A percentile compares a stretch with the other conserved stretches of the same genome.
phyloP scores from a whole-genome alignment of 2,888 invertebrate species.

The Amiota mariae region DNA sequence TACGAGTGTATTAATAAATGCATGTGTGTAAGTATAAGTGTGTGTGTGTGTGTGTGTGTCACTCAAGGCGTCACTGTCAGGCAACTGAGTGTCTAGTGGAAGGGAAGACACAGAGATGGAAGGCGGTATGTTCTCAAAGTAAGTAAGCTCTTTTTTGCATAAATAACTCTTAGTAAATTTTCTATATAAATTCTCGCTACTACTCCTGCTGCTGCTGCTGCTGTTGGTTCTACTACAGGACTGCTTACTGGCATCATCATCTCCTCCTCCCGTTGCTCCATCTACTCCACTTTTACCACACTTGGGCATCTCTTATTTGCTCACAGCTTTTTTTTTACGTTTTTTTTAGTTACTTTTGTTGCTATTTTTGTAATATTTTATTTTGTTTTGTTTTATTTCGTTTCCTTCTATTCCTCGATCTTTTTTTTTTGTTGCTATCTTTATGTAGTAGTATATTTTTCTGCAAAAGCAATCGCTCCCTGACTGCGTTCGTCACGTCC shows the following conservation, averaged over 20 bases:
- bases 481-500: constrained; percentile 59
- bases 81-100: background rate
- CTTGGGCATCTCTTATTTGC: too few relatives aligned
- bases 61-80: constrained; percentile 16
- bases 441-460: constrained; percentile 22
- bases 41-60: background rate
- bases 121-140: background rate
- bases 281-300: too few relatives aligned
- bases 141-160: constrained; percentile 49
- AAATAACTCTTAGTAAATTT: constrained; percentile 66
- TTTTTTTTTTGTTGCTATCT: constrained; percentile 12
- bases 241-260: background rate
- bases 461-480: constrained; percentile 26
- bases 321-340: constrained; percentile 5
- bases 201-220: constrained; percentile 4
- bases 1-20: background rate
- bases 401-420: background rate
- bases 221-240: background rate
- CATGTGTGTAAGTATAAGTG: background rate
- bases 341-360: constrained; percentile 18
- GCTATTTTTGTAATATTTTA: constrained; percentile 19
- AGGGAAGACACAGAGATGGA: background rate
- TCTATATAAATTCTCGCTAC: constrained; percentile 36
- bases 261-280: too few relatives aligned
- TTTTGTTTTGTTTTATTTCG: constrained; percentile 21